phyloP scores from a whole-genome alignment of 2,888 invertebrate species.

The Siphlonurus alternatus region DNA sequence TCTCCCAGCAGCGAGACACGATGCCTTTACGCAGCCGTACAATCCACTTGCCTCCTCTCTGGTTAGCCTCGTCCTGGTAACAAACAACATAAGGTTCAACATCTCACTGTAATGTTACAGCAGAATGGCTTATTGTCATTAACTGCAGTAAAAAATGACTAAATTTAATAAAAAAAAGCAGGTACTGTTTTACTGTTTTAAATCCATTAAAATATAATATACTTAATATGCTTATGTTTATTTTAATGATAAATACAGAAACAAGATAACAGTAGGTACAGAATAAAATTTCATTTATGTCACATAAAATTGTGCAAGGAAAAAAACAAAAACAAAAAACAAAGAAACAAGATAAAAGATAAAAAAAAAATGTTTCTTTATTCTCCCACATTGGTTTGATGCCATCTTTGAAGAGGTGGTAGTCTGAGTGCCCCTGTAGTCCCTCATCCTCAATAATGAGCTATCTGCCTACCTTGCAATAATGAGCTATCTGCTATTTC shows the following conservation, averaged over 20 bases:
- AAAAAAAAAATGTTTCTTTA: too few relatives aligned
- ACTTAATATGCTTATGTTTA: too few relatives aligned
- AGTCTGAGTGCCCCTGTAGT: slow-evolving; percentile 77
- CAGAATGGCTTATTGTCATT: not conserved
- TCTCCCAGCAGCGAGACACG: slow-evolving; percentile 96
- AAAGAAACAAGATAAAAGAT: too few relatives aligned
- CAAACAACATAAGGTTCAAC: not conserved
- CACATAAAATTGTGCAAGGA: too few relatives aligned
- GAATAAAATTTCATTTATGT: too few relatives aligned
- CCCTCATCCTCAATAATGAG: too few relatives aligned
- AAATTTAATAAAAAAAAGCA: not conserved
- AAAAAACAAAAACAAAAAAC: too few relatives aligned
- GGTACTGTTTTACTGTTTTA: not conserved
- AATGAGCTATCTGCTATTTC: too few relatives aligned
- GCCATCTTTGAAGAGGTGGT: slow-evolving; percentile 94
- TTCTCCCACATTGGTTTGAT: slow-evolving; percentile 99
- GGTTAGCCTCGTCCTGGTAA: slow-evolving; percentile 70
- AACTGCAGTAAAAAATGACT: not conserved
- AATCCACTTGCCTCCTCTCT: slow-evolving; percentile 96
- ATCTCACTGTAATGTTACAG: not conserved
- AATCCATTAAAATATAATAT: not conserved
- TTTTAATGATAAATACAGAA: too few relatives aligned
- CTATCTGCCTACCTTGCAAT: not conserved
- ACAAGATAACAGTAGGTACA: too few relatives aligned
- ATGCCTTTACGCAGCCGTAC: slow-evolving; percentile 85